Conservation (phyloP, 2,797 vertebrate species). For the Hyperoplus lanceolatus region DNA sequence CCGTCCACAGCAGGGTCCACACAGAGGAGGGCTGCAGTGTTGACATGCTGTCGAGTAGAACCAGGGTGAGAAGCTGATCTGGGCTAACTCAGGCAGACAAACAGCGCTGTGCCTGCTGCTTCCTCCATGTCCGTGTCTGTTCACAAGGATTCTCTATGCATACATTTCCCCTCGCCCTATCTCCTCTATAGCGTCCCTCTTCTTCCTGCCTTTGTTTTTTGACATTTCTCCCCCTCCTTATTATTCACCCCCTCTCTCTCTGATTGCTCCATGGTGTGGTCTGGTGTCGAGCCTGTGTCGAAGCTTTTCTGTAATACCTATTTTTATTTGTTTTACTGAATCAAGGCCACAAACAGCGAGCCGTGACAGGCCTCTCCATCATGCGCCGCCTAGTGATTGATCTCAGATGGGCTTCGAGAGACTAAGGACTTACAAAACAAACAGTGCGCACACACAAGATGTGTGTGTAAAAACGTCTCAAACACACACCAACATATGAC, state of each 20-base stretch:
- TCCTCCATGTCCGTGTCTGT: constrained; percentile 14
- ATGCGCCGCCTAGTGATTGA: constrained; percentile 80
- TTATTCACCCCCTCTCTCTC: constrained; percentile 57
- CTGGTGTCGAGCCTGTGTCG: constrained; percentile 56
- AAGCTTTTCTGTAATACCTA: constrained; percentile 63
- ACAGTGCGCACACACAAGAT: constrained; percentile 18
- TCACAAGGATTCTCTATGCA: constrained; percentile 7
- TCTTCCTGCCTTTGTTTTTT: constrained; percentile 53
- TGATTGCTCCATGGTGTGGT: constrained; percentile 57
- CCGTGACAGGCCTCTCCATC: constrained; percentile 84
- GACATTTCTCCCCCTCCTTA: constrained; percentile 62
- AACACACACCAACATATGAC: background rate
- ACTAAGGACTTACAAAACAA: constrained; percentile 71
- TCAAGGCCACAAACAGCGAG: constrained; percentile 80
- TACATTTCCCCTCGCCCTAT: constrained; percentile 28
- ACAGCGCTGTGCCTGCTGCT: constrained; percentile 41
- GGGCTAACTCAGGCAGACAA: constrained; percentile 58
- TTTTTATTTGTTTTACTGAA: constrained; percentile 82
- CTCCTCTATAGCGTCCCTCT: constrained; percentile 53
- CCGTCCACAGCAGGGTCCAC: constrained; percentile 56
- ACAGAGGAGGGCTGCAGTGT: constrained; percentile 50
- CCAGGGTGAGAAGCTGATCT: constrained; percentile 42
- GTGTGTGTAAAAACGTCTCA: constrained; percentile 5
- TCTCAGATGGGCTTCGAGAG: constrained; percentile 77
- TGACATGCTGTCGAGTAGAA: constrained; percentile 59